Evolutionary conservation across 2,888 invertebrate genomes (phyloP).

Genomic region (Noctua janthe): DNA sequence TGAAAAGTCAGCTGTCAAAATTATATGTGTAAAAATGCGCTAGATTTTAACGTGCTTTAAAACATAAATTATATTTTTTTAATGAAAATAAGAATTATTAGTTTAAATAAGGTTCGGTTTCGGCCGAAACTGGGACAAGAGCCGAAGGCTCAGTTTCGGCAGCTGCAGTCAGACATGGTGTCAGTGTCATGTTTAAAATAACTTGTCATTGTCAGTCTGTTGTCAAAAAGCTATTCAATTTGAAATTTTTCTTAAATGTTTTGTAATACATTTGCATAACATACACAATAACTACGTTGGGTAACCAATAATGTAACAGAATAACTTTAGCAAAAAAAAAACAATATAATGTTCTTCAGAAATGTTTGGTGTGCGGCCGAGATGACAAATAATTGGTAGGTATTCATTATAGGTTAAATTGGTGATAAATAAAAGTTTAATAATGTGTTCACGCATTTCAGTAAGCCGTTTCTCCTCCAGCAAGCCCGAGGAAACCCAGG

Average conservation of each 20-base stretch:
- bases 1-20: too few relatives aligned
- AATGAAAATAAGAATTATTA: too few relatives aligned
- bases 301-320: conserved; percentile 76
- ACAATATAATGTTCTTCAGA: conserved; percentile 84
- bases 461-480: conserved; percentile 73
- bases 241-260: conserved; percentile 69
- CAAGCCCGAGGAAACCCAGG: conserved; percentile 65
- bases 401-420: conserved; percentile 40
- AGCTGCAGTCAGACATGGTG: not conserved
- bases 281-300: conserved; percentile 48
- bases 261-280: conserved; percentile 62
- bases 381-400: conserved; percentile 82
- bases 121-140: too few relatives aligned
- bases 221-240: conserved; percentile 63
- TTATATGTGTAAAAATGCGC: too few relatives aligned
- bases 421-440: conserved; percentile 38
- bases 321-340: conserved; percentile 62
- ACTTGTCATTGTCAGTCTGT: conserved; percentile 41
- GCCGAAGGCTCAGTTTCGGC: too few relatives aligned
- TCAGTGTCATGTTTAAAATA: conserved; percentile 18
- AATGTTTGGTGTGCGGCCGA: conserved; percentile 84
- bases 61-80: too few relatives aligned
- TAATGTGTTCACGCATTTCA: conserved; percentile 62
- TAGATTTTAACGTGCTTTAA: too few relatives aligned
- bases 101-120: too few relatives aligned